Evolutionary conservation across 1,140 invertebrate genomes (phyloP), one percentile per base, ranked within the genome.

Genomic region (Ceratitis capitata): DNA sequence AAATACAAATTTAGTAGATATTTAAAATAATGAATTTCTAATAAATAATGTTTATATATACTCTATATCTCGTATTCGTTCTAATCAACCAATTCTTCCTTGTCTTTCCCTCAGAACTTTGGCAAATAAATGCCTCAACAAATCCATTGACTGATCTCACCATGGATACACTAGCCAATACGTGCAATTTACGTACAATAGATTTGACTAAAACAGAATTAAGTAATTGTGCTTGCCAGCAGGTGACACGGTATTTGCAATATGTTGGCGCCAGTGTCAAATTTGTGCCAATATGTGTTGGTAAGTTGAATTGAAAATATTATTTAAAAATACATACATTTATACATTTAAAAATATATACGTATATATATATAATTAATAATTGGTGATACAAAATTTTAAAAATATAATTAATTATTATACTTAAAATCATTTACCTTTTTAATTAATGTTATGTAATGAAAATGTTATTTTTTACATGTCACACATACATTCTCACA

Each of bases 71-170:
- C n/a, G n/a, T n/a, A 2, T 61, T 26, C 7, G 26, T 35, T 35
- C 19, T 82, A 58, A 47, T 26, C 49, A 42, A 39, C 35, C 82
- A 9, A 61, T 53, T 83, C n/a, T n/a, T n/a, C n/a, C n/a, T 49
- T 82, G 1, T 86, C 49, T 85, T 85, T 78, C 14, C 47, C 19
- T 4, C 12, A 91, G 91, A 90, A 64, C 87, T 92, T 10, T 91
- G 89, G 89, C 90, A 92, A 53, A 85, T 92, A 35, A 92, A 92
- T 86, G 89, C 88, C 64, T 92, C 90, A 26, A 85, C 83, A 82
- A 92, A 92, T 87, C 90, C 89, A 3, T 45, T 92, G 86, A 82
- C 39, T 29, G 84, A 89, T 19, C 87, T 91, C 19, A 86, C 87
- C 19, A 86, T 90, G 45, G 87, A 88, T 23, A 87, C 84, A 39